Conservation (phyloP, 2,113 vertebrate genomes). For the Arvicanthis niloticus region DNA sequence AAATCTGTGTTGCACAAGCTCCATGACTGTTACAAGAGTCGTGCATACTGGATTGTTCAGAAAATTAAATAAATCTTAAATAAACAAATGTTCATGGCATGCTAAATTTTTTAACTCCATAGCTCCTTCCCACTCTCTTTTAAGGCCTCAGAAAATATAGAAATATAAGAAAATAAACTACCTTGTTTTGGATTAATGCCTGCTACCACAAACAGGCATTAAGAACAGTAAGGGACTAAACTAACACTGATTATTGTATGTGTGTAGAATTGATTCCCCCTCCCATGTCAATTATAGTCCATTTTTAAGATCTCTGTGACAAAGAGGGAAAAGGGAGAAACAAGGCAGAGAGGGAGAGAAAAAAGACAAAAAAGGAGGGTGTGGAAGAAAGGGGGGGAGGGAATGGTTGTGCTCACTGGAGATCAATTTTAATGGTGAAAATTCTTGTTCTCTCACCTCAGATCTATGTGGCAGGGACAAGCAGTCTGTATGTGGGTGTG, state of each 20-base stretch:
- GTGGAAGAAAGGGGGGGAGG: not conserved
- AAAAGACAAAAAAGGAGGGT: not conserved
- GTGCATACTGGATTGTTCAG: not conserved
- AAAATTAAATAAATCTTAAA: conserved; percentile 15
- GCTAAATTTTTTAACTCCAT: conserved; percentile 10
- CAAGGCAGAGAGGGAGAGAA: not conserved
- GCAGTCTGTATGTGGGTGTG: not conserved
- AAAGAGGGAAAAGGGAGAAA: not conserved
- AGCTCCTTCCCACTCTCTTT: conserved; percentile 7
- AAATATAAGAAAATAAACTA: not conserved
- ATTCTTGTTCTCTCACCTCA: not conserved
- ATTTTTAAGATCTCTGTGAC: not conserved
- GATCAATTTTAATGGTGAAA: not conserved
- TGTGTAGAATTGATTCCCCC: not conserved
- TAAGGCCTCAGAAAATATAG: conserved; percentile 20
- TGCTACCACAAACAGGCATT: not conserved
- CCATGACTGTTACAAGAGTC: not conserved
- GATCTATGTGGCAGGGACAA: not conserved
- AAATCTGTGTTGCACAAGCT: not conserved
- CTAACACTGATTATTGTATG: not conserved
- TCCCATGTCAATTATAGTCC: not conserved
- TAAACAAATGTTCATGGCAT: not conserved
- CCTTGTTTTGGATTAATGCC: conserved; percentile 1
- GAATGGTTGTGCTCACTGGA: conserved; percentile 1
- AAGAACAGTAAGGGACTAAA: not conserved